phyloP scores from a whole-genome alignment of 1,140 invertebrate genomes.

The Zophobas atratus region DNA sequence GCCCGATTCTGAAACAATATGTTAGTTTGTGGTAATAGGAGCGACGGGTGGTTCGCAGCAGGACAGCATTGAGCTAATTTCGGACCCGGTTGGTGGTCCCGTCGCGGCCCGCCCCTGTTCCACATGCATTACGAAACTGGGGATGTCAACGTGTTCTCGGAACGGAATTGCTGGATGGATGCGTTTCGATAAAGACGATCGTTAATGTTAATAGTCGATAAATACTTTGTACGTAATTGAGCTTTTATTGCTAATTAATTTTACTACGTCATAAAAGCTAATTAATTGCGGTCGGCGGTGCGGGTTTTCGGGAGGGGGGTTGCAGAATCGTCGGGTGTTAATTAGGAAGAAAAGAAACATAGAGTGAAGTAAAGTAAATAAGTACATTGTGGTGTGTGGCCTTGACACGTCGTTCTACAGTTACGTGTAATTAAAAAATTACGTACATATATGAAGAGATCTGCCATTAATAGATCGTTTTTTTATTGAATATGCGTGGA shows the following conservation, averaged over 20 bases:
- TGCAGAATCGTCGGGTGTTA: no score
- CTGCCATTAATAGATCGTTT: no score
- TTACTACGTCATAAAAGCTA: conserved; percentile 37
- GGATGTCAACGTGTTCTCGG: conserved; percentile 3
- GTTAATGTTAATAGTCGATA: conserved; percentile 30
- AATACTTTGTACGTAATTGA: conserved; percentile 46
- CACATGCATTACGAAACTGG: conserved; percentile 2
- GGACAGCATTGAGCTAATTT: conserved; percentile 66
- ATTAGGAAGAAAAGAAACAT: no score
- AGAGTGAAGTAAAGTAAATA: no score
- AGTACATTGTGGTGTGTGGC: no score
- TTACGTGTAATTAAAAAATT: no score
- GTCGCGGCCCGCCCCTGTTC: conserved; percentile 50
- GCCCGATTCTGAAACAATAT: conserved; percentile 64
- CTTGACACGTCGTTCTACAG: no score
- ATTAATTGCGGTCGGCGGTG: conserved; percentile 29
- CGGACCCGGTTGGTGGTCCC: conserved; percentile 58
- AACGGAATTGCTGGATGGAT: neutral
- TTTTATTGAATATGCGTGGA: no score
- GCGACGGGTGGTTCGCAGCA: conserved; percentile 59
- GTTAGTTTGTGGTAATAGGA: conserved; percentile 65
- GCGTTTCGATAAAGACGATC: conserved; percentile 9
- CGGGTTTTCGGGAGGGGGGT: neutral
- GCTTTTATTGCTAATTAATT: conserved; percentile 44
- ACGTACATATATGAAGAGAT: no score